A percentile compares a stretch with the other conserved stretches of the same genome.
These are phyloP conservation scores for Isotomurus palustris DNA, from an alignment of 2,888 invertebrate species.

Conservation along the genomic window DNA sequence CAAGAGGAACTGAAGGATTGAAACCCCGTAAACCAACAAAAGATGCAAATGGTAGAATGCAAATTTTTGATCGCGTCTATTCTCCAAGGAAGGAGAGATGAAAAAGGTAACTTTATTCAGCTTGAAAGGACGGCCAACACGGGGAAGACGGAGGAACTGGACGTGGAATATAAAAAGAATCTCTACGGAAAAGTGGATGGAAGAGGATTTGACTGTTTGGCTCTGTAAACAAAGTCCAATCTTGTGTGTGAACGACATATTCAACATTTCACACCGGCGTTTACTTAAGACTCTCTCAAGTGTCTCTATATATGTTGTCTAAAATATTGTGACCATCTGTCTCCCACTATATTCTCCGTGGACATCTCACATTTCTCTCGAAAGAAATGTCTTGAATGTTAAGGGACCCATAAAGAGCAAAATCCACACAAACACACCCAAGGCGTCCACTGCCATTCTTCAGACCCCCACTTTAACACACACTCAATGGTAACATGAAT, in stretches of 20 bases:
- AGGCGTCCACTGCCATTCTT: too few species aligned
- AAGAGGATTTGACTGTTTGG: conserved; percentile 11
- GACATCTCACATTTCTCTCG: too few species aligned
- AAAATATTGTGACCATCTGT: conserved; percentile 17
- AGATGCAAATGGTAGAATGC: conserved; percentile 12
- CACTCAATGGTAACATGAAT: too few species aligned
- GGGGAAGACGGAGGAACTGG: neutral
- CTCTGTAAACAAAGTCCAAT: conserved; percentile 13
- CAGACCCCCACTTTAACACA: too few species aligned
- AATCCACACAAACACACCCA: too few species aligned
- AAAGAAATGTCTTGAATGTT: too few species aligned
- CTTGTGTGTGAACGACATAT: conserved; percentile 8
- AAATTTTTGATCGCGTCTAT: neutral
- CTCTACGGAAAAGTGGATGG: conserved; percentile 12
- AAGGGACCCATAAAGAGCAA: too few species aligned
- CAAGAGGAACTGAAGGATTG: neutral
- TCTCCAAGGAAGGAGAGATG: neutral
- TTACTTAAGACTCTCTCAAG: neutral
- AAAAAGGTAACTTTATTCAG: conserved; percentile 1
- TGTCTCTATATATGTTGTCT: neutral
- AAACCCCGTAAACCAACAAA: conserved; percentile 8
- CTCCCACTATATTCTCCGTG: too few species aligned
- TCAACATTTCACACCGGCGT: conserved; percentile 9
- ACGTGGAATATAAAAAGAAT: conserved; percentile 13
- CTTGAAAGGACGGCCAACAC: too few species aligned